Evolutionary conservation across 92 coral and sea anemone species (phyloP).

Genomic region (Zoanthus sansibaricus): DNA sequence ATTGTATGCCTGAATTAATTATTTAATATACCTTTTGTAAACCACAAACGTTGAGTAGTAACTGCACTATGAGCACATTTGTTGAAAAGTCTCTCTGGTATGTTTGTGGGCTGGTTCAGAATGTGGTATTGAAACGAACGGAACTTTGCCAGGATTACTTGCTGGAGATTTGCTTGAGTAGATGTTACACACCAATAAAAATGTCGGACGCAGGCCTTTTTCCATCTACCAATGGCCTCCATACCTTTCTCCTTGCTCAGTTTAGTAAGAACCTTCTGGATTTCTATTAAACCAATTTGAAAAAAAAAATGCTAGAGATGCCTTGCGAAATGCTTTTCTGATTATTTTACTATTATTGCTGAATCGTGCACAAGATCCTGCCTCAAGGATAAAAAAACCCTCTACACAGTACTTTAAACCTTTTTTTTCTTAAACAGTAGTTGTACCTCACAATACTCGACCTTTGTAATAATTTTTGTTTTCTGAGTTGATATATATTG

Average conservation of each 20-base stretch:
- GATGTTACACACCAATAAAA: conserved; percentile 73
- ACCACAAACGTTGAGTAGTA: conserved; percentile 57
- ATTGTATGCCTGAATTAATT: too few relatives aligned
- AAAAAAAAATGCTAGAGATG: not conserved
- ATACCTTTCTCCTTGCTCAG: conserved; percentile 66
- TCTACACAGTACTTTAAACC: not conserved
- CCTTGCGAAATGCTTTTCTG: conserved; percentile 4
- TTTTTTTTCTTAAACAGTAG: not conserved
- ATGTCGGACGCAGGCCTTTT: conserved; percentile 73
- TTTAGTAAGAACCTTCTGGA: conserved; percentile 61
- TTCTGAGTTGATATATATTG: conserved; percentile 1
- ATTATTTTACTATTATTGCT: not conserved
- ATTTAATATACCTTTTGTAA: conserved; percentile 60
- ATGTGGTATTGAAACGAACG: conserved; percentile 61
- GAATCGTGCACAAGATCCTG: not conserved
- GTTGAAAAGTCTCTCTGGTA: conserved; percentile 66
- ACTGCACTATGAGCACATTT: conserved; percentile 63
- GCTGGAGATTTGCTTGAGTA: conserved; percentile 44
- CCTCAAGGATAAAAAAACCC: not conserved
- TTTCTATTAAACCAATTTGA: conserved; percentile 43
- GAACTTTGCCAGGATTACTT: conserved; percentile 68
- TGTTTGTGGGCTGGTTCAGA: conserved; percentile 53
- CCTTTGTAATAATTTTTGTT: conserved; percentile 7
- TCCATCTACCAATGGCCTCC: conserved; percentile 65
- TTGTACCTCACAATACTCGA: not conserved